These are phyloP conservation scores for Pandion haliaetus DNA, from an alignment of 2,113 vertebrate genomes.

Conservation along the genomic window DNA sequence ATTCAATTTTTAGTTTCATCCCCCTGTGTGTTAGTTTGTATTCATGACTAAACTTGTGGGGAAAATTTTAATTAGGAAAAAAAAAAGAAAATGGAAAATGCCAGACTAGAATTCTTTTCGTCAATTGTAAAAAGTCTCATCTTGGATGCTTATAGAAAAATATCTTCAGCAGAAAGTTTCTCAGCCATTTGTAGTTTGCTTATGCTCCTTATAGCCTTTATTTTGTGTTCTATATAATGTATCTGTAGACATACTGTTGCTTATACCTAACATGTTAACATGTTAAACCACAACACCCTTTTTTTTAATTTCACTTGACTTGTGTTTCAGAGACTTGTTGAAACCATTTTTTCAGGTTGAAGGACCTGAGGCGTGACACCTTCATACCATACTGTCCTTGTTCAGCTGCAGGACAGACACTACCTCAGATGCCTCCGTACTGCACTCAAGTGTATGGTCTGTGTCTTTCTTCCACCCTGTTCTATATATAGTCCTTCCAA, in stretches of 20 bases:
- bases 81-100: neutral
- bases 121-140: neutral
- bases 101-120: neutral
- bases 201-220: neutral
- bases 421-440: neutral
- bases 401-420: neutral
- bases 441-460: neutral
- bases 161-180: neutral
- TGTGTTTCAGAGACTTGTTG: neutral
- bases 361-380: rapidly evolving
- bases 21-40: neutral
- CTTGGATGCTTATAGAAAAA: neutral
- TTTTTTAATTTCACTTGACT: neutral
- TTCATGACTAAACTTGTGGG: neutral
- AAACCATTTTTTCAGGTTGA: neutral
- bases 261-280: neutral
- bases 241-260: neutral
- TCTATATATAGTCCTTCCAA: neutral
- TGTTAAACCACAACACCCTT: no score
- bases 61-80: neutral
- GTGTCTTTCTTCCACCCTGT: neutral
- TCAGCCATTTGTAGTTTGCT: neutral
- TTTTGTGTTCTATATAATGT: neutral
- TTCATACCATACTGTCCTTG: neutral
- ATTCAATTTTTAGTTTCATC: neutral